Percentiles rank a stretch among this genome's conserved stretches.
Conservation (phyloP, 2,797 vertebrate species). For the Acipenser transmontanus region DNA sequence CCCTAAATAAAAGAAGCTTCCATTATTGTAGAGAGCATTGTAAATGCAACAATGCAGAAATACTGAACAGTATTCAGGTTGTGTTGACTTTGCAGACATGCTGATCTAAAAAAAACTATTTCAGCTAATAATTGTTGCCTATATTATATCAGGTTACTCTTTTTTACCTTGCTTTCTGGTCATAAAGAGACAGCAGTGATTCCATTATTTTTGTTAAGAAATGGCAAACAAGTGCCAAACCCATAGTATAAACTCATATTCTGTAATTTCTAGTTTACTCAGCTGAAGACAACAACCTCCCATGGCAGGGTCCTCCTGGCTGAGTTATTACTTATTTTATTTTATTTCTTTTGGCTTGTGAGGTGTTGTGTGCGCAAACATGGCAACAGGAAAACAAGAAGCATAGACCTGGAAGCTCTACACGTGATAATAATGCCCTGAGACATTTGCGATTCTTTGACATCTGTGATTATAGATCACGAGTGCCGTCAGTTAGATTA, state of each 20-base stretch:
- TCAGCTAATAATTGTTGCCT: no score
- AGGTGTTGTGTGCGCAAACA: conserved; percentile 44
- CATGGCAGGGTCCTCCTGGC: conserved; percentile 32
- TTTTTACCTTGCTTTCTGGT: neutral
- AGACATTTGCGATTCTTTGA: conserved; percentile 36
- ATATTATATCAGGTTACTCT: no score
- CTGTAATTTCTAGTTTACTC: neutral
- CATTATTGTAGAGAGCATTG: neutral
- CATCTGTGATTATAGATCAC: conserved; percentile 47
- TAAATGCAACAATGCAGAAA: neutral
- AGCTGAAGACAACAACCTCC: conserved; percentile 36
- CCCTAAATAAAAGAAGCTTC: neutral
- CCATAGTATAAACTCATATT: neutral
- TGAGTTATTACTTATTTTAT: conserved; percentile 29
- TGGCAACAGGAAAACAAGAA: conserved; percentile 34
- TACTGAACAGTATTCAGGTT: neutral
- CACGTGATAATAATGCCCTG: conserved; percentile 36
- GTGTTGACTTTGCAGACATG: conserved; percentile 28
- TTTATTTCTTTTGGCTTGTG: conserved; percentile 15
- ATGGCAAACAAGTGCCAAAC: neutral
- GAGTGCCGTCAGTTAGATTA: conserved; percentile 41
- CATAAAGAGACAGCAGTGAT: neutral
- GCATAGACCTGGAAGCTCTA: conserved; percentile 32
- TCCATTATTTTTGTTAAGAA: neutral
- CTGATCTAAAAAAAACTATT: conserved; percentile 29